A percentile compares a stretch with the other conserved stretches of the same genome.
Conservation (phyloP, 2,888 invertebrate species). For the Amorpha juglandis region DNA sequence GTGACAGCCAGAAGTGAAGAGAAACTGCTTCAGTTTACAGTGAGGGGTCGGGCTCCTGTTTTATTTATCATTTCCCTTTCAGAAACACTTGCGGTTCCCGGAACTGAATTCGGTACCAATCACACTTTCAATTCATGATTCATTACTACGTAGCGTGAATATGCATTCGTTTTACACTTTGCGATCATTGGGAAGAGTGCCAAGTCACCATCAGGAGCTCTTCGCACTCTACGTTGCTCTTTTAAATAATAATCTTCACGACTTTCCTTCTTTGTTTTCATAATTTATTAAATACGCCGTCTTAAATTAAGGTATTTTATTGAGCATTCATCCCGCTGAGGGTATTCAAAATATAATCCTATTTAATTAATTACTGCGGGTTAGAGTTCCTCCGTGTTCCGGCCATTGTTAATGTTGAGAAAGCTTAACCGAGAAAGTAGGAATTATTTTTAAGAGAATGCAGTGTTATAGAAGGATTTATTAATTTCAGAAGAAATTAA, state of each 20-base stretch:
- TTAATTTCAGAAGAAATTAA: neutral
- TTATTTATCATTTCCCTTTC: slow-evolving; percentile 32
- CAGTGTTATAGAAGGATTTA: slow-evolving; percentile 16
- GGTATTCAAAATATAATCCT: slow-evolving; percentile 45
- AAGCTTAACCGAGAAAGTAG: slow-evolving; percentile 25
- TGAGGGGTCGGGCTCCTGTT: slow-evolving; percentile 31
- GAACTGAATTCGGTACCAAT: slow-evolving; percentile 28
- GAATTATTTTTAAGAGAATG: slow-evolving; percentile 14
- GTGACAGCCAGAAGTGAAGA: slow-evolving; percentile 30
- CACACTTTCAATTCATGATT: slow-evolving; percentile 29
- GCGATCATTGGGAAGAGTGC: slow-evolving; percentile 39
- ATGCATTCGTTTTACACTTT: slow-evolving; percentile 40
- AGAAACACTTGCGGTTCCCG: slow-evolving; percentile 18
- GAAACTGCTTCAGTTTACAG: slow-evolving; percentile 32
- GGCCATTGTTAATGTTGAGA: slow-evolving; percentile 34
- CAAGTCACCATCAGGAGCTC: slow-evolving; percentile 38
- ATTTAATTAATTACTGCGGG: slow-evolving; percentile 47
- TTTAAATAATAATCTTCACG: slow-evolving; percentile 4
- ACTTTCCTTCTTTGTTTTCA: slow-evolving; percentile 13
- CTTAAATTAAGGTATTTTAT: slow-evolving; percentile 46
- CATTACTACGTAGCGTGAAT: slow-evolving; percentile 33
- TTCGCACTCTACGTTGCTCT: neutral
- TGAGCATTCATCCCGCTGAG: slow-evolving; percentile 40
- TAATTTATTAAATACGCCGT: slow-evolving; percentile 35
- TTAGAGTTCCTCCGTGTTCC: slow-evolving; percentile 36